Evolutionary conservation across 2,113 vertebrate species (phyloP).

Genomic region (Erinaceus europaeus): DNA sequence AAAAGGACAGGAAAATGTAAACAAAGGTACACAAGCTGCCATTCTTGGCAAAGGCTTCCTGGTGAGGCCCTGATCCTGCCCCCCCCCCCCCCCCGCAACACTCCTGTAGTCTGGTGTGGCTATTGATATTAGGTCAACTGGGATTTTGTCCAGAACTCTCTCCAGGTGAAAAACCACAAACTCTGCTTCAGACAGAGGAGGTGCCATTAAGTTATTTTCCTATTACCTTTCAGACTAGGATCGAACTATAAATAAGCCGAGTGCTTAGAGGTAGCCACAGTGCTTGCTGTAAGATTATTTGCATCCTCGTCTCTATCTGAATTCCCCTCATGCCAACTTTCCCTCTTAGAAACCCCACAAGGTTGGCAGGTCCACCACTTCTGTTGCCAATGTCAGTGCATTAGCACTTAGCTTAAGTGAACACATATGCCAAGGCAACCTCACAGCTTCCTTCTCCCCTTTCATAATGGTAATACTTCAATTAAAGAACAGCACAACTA

Average conservation of each 20-base stretch:
- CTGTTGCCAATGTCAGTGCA: slow-evolving; percentile 60
- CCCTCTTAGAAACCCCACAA: slow-evolving; percentile 54
- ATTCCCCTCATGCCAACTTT: slow-evolving; percentile 44
- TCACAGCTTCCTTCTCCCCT: neutral
- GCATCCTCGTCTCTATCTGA: slow-evolving; percentile 37
- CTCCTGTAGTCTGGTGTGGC: neutral
- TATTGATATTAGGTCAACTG: neutral
- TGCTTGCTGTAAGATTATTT: slow-evolving; percentile 49
- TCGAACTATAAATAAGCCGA: slow-evolving; percentile 70
- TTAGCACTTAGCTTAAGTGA: slow-evolving; percentile 70
- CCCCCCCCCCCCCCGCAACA: too few relatives aligned
- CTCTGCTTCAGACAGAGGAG: slow-evolving; percentile 9
- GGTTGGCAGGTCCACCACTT: slow-evolving; percentile 55
- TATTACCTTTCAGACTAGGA: slow-evolving; percentile 51
- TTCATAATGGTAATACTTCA: slow-evolving; percentile 63
- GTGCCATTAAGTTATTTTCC: slow-evolving; percentile 68
- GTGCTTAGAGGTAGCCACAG: neutral
- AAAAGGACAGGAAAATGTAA: neutral
- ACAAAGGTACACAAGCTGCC: neutral
- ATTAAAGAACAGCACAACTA: slow-evolving; percentile 6
- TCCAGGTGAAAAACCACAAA: slow-evolving; percentile 59
- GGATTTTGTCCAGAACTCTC: slow-evolving; percentile 37
- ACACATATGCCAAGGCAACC: neutral
- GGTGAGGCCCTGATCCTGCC: neutral
- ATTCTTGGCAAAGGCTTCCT: neutral